Base-by-base conservation (phyloP, 2,888 invertebrate species). In the Epistrophe eligans region DNA sequence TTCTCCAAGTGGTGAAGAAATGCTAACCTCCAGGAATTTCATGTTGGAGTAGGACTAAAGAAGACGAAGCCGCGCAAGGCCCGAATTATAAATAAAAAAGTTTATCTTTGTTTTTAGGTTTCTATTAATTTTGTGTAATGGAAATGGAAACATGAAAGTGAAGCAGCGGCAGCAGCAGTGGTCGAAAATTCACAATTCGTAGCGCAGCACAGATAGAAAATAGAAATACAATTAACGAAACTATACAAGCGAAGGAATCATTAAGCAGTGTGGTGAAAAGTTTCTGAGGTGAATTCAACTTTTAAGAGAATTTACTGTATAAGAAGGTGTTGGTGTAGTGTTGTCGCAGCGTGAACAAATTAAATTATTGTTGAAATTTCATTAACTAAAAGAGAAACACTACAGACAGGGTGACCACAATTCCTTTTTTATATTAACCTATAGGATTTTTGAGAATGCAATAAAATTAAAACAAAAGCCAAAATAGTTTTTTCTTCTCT, bases 1-100 rank as follows among this genome's bases (percentile, higher is more conserved):
- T 79, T 58, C 60, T 79, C 50, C 57, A 73, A 79, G 40, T 8
- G 0, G 40, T 8, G 0, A 52, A 73, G 57, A 58, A 71, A 85
- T 83, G 79, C 72, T 73, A 66, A 76, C 87, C 87, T 87, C 74
- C 67, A 79, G 79, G 72, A 83, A 83, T 87, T 87, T 83, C 57
- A 35, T 87, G 83, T 87, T 87, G 83, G 87, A 87, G 79, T 87
- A 83, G 87, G 87, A 62, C 62, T 43, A 43, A 15, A 0, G 1
- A 7, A 35, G 35, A 43, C 9, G 43, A 62, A 62, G 58, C 55
- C 55, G 9, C 77, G 58, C 62, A 35, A 72, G 76, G 73, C 62
- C 67, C 73, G 70, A 85, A 73, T 64, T 82, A 57, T n/a, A n/a
- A n/a, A n/a, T n/a, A n/a, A n/a, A 70, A 60, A 67, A 72, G 76